Base-by-base conservation (phyloP, 2,113 vertebrate species). In the Sinosuthora webbiana region DNA sequence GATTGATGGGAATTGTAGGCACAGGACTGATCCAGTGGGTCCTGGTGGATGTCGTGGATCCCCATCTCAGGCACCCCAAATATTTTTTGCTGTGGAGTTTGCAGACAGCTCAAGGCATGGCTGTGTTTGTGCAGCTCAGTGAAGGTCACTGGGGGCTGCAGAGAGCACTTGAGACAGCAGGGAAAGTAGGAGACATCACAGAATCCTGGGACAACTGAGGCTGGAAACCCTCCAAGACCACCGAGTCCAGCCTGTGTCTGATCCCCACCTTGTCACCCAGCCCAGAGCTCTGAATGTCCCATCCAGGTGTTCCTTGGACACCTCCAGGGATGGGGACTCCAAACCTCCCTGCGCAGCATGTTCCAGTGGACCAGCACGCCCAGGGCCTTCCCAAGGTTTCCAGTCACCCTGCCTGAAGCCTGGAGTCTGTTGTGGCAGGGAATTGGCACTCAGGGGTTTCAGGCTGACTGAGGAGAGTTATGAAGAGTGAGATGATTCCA, bases 181-280 rank as follows among this genome's bases (percentile, higher is more conserved):
- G 23, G 27, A 16, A 9, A 7, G 44, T 8, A 10, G 42, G 49
- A 71, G 30, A 42, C 33, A 11, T 20, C 50, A 8, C 50, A 73
- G 35, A 64, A 73, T 50, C 67, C 85, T 12, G 5, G 39, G 39
- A 33, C 37, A 33, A 69, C 0, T 68, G 27, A 59, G 22, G 27
- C 0, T 77, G 73, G 53, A 68, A 60, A 33, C 44, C 37, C 53
- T 37, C 53, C 31, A 22, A 27, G 44, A 33, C 12, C 44, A 42
- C 31, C 0, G 1, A 37, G 37, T 37, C 63, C 37, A 22, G 9
- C 11, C 19, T 37, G 21, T 59, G 44, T 1, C 22, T 17, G 17
- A 33, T 33, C 5, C 31, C 37, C 31, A 59, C 25, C 44, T 42
- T 31, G 52, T 67, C 62, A 18, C 30, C 41, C 31, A 50, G 31